Evolutionary conservation across 92 coral and sea anemone genomes (phyloP).

Genomic region (Isaurus tuberculatus): DNA sequence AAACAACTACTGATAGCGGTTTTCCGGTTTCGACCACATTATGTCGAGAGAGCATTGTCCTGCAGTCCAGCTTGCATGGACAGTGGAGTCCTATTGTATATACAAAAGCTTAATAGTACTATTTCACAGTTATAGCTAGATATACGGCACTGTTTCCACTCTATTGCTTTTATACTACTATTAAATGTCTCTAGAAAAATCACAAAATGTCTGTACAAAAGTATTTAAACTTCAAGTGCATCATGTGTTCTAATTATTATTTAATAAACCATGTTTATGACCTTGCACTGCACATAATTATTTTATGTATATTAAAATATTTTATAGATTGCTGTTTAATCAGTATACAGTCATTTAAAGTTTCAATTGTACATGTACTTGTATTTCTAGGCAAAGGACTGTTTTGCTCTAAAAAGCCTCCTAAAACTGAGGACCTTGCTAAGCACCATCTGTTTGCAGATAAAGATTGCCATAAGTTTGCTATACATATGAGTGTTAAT

Average conservation of each 20-base stretch:
- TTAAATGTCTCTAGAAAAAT: slow-evolving; percentile 1
- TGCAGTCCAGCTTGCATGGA: slow-evolving; percentile 16
- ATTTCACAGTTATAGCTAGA: slow-evolving; percentile 9
- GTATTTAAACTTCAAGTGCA: slow-evolving; percentile 12
- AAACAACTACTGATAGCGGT: slow-evolving; percentile 14
- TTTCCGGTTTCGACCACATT: slow-evolving; percentile 9
- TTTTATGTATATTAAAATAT: slow-evolving; percentile 5
- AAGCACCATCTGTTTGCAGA: slow-evolving; percentile 59
- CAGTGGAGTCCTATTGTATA: slow-evolving; percentile 14
- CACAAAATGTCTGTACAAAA: slow-evolving; percentile 12
- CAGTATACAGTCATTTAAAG: slow-evolving; percentile 12
- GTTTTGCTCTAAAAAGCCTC: slow-evolving; percentile 47
- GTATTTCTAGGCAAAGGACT: slow-evolving; percentile 48
- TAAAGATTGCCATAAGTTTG: slow-evolving; percentile 25
- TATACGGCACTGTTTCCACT: slow-evolving; percentile 14
- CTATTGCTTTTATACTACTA: slow-evolving; percentile 9
- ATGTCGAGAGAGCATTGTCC: slow-evolving; percentile 15
- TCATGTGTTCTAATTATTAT: slow-evolving; percentile 11
- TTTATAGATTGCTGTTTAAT: slow-evolving; percentile 8
- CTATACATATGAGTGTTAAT: slow-evolving; percentile 54
- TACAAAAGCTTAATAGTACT: slow-evolving; percentile 5
- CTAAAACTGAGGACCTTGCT: slow-evolving; percentile 56
- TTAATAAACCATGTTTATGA: slow-evolving; percentile 8
- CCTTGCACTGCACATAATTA: slow-evolving; percentile 14
- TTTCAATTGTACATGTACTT: slow-evolving; percentile 9